Percentiles rank a stretch among this genome's conserved stretches.
Evolutionary conservation across 2,888 invertebrate species (phyloP).

Genomic region (Chouioia cunea): DNA sequence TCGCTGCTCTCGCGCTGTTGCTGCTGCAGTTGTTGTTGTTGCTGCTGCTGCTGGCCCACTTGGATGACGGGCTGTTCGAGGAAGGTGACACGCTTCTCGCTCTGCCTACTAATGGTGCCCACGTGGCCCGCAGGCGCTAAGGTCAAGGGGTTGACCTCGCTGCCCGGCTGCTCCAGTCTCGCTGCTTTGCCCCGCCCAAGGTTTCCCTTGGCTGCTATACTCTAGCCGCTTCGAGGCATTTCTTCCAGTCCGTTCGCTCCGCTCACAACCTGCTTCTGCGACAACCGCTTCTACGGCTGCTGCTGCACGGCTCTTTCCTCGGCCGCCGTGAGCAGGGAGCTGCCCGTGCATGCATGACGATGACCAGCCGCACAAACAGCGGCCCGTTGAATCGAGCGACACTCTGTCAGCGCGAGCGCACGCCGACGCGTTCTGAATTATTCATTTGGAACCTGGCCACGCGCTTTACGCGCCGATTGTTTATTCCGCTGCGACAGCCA

Average conservation of each 20-base stretch:
- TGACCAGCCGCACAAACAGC: neutral
- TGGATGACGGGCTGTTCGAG: conserved; percentile 46
- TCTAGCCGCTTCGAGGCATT: too few relatives aligned
- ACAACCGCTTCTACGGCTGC: neutral
- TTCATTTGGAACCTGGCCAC: conserved; percentile 31
- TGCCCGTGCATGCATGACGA: neutral
- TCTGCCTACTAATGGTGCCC: conserved; percentile 39
- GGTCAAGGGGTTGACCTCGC: conserved; percentile 39
- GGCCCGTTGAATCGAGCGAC: neutral
- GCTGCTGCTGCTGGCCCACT: conserved; percentile 7
- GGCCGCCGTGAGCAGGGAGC: neutral
- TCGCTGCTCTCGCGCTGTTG: conserved; percentile 26
- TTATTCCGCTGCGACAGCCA: conserved; percentile 47
- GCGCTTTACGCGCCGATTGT: conserved; percentile 51
- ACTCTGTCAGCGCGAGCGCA: neutral
- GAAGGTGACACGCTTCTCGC: conserved; percentile 47
- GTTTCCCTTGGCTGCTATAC: neutral
- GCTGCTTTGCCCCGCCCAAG: neutral
- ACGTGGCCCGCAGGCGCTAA: conserved; percentile 31
- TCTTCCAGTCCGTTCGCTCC: neutral
- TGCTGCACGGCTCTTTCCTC: neutral
- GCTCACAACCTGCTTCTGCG: neutral
- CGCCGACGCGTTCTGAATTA: conserved; percentile 2
- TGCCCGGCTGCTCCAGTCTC: conserved; percentile 42
- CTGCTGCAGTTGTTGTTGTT: conserved; percentile 16